Evolutionary conservation across 1,140 invertebrate genomes (phyloP).

Genomic region (Pissodes strobi): DNA sequence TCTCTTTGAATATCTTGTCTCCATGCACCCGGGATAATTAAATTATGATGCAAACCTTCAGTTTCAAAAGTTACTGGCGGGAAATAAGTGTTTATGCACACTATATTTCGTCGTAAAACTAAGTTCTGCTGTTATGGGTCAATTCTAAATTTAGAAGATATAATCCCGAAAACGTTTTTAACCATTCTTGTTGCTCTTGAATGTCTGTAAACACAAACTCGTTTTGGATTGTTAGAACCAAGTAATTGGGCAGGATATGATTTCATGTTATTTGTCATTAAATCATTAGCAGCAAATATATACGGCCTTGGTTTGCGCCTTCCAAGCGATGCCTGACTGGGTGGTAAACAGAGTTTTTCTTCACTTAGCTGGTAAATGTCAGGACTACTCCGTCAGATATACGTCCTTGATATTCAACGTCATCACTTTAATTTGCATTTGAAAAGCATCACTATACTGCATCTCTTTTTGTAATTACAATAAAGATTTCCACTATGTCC

Average conservation of each 20-base stretch:
- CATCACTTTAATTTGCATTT: constrained; percentile 3
- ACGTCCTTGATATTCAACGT: too few species aligned
- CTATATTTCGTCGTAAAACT: neutral
- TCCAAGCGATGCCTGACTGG: too few species aligned
- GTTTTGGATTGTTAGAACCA: neutral
- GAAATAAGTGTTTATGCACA: neutral
- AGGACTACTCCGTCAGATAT: too few species aligned
- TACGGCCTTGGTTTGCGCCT: too few species aligned
- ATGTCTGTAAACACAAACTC: neutral
- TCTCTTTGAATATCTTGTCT: neutral
- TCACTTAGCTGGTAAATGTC: too few species aligned
- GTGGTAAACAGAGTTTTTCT: too few species aligned
- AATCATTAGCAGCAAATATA: too few species aligned
- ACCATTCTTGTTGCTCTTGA: neutral
- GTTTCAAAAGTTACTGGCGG: neutral
- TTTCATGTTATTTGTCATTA: too few species aligned
- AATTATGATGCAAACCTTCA: neutral
- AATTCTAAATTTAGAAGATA: neutral
- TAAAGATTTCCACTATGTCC: neutral
- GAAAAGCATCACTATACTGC: neutral
- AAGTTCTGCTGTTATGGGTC: neutral
- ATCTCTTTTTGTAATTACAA: neutral
- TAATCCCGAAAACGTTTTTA: too few species aligned
- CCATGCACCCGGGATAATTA: neutral
- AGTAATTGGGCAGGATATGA: too few species aligned